A percentile compares a stretch with the other conserved stretches of the same genome.
Evolutionary conservation across 2,797 vertebrate genomes (phyloP).

Genomic region (Psittacula echo): DNA sequence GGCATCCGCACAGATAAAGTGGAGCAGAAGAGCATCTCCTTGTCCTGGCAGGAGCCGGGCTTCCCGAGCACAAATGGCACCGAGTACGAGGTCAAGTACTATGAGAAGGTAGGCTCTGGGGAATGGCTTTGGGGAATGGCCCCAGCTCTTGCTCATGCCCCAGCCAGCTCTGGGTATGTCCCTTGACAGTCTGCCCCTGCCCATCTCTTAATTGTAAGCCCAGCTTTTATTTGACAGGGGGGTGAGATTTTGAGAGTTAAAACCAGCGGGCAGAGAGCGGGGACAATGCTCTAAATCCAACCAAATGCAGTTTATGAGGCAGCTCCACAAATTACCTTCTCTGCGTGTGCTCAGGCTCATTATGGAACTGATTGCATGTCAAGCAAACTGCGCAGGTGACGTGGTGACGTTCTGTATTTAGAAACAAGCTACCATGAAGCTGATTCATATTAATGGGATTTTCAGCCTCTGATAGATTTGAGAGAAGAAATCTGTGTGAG

Average conservation of each 20-base stretch:
- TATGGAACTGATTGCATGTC: slow-evolving; percentile 14
- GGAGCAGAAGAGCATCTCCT: slow-evolving; percentile 88
- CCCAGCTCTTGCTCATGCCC: too few species aligned
- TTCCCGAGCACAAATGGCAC: slow-evolving; percentile 81
- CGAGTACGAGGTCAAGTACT: slow-evolving; percentile 94
- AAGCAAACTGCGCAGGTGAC: slow-evolving; percentile 42
- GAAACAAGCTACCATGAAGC: slow-evolving; percentile 45
- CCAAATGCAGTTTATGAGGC: slow-evolving; percentile 37
- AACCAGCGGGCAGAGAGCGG: background rate
- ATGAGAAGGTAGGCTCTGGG: slow-evolving; percentile 86
- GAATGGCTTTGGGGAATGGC: background rate
- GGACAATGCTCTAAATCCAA: background rate
- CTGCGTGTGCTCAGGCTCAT: slow-evolving; percentile 42
- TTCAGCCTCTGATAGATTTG: slow-evolving; percentile 38
- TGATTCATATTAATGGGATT: slow-evolving; percentile 62
- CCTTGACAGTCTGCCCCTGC: background rate
- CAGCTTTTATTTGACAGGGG: background rate
- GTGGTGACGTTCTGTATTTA: slow-evolving; percentile 6
- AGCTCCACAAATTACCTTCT: slow-evolving; percentile 41
- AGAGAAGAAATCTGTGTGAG: slow-evolving; percentile 30
- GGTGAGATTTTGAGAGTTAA: background rate
- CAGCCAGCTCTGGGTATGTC: fast-evolving
- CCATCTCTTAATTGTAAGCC: background rate
- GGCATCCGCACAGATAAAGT: slow-evolving; percentile 87
- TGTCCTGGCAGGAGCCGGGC: slow-evolving; percentile 88